A percentile compares a stretch with the other conserved stretches of the same genome.
These are phyloP conservation scores for Oreonectes daqikongensis DNA, from an alignment of 2,797 vertebrate genomes.

Conservation along the genomic window DNA sequence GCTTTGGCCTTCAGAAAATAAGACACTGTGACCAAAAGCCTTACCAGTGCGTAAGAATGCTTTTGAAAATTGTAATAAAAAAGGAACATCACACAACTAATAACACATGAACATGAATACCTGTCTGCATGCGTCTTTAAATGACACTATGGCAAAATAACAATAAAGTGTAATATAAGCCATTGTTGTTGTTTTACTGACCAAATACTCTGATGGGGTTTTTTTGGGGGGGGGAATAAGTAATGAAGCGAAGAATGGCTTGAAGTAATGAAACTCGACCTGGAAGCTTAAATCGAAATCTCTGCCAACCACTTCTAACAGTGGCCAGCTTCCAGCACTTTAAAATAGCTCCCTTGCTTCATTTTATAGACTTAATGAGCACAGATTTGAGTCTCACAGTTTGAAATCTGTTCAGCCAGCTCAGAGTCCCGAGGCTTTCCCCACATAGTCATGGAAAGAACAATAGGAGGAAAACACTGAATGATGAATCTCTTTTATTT, in stretches of 20 bases:
- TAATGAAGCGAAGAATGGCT: conserved; percentile 4
- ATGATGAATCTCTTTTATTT: conserved; percentile 11
- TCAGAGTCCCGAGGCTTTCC: neutral
- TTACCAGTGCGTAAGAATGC: conserved; percentile 78
- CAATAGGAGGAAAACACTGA: neutral
- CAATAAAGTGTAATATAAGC: conserved; percentile 86
- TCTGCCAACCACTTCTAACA: conserved; percentile 20
- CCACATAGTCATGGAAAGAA: neutral
- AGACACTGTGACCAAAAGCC: conserved; percentile 92
- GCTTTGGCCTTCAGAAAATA: conserved; percentile 77
- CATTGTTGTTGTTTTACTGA: conserved; percentile 61
- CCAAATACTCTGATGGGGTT: conserved; percentile 23
- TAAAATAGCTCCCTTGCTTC: neutral
- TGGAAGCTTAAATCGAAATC: conserved; percentile 14
- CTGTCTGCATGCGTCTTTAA: conserved; percentile 94
- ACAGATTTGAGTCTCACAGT: conserved; percentile 16
- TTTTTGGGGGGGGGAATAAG: no score
- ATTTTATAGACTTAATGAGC: conserved; percentile 8
- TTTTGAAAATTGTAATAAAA: conserved; percentile 77
- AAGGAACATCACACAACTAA: conserved; percentile 64
- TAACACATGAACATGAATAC: conserved; percentile 75
- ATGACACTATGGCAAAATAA: conserved; percentile 83
- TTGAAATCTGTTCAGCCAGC: conserved; percentile 14
- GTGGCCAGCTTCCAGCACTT: conserved; percentile 17
- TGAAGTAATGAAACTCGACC: neutral